Evolutionary conservation across 37 sponge, comb jelly and placozoan species (phyloP), one percentile per base, ranked within the genome.

Genomic region (Diacarnus erythraeanus): DNA sequence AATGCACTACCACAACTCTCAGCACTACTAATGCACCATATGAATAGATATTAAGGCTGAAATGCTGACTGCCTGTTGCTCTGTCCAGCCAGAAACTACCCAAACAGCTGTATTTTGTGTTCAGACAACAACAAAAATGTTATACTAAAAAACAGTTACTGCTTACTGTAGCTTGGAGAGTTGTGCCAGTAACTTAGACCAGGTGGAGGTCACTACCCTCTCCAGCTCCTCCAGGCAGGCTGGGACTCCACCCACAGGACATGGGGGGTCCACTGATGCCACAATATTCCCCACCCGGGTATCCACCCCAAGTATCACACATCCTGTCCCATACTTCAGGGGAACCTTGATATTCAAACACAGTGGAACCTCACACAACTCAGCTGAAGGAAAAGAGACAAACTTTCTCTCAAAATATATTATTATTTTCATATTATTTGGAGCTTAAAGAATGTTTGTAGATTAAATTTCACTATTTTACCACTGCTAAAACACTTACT

Each of bases 121-220:
- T n/a, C n/a, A n/a, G n/a, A n/a, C n/a, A n/a, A n/a, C n/a, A n/a
- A n/a, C n/a, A n/a, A n/a, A n/a, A n/a, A n/a, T n/a, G n/a, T n/a
- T n/a, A n/a, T n/a, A n/a, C n/a, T n/a, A n/a, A n/a, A n/a, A n/a
- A 56, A 56, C 15, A 56, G n/a, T 6, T 6, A 2, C 36, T 60
- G 22, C 87, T 87, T n/a, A 87, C 87, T 81, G 81, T 0, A 87
- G 72, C 38, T 33, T 75, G 57, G 21, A n/a, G 40, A 90, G 87
- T 1, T 72, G 76, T 1, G 76, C 51, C 38, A 75, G 67, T 22
- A 90, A 72, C 10, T 20, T 41, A 31, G 21, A 38, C 23, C 43
- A 27, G 30, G 60, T 74, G 1, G 64, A 21, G n/a, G 81, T 39
- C 2, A 86, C 44, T 0, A 23, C 75, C 27, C 59, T 72, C 70